A percentile compares a stretch with the other conserved stretches of the same genome.
These are phyloP conservation scores for Tromatobia lineatoria DNA, from an alignment of 2,888 invertebrate species.

Conservation along the genomic window DNA sequence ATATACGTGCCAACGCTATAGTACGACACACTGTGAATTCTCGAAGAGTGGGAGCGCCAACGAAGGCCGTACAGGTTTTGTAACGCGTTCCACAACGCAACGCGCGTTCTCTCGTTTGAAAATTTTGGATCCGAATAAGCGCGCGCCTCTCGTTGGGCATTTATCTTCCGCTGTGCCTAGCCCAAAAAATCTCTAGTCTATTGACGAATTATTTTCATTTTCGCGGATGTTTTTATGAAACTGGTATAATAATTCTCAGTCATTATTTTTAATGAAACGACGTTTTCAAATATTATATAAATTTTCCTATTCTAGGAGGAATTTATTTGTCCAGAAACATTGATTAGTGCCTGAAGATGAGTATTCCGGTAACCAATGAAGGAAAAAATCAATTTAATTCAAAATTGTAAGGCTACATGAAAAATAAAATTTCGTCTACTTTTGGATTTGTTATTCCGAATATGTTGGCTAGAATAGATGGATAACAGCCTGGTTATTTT, in stretches of 20 bases:
- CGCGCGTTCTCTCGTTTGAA: slow-evolving; percentile 63
- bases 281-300: too few relatives aligned
- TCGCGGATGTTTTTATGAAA: not conserved
- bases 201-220: not conserved
- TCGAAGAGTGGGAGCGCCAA: slow-evolving; percentile 53
- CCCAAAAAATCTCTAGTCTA: not conserved
- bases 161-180: not conserved
- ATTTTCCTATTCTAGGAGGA: too few relatives aligned
- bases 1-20: slow-evolving; percentile 15
- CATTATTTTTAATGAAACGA: not conserved
- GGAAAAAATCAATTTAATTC: too few relatives aligned
- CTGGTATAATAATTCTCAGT: too few relatives aligned
- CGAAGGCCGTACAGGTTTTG: slow-evolving; percentile 50
- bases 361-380: too few relatives aligned
- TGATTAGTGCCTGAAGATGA: too few relatives aligned
- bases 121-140: slow-evolving; percentile 59
- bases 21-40: slow-evolving; percentile 29
- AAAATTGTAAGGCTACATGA: too few relatives aligned
- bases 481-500: too few relatives aligned
- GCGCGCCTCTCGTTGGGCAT: slow-evolving; percentile 53
- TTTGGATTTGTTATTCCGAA: too few relatives aligned
- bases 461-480: too few relatives aligned
- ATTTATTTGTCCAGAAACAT: too few relatives aligned
- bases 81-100: slow-evolving; percentile 68
- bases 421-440: too few relatives aligned